Evolutionary conservation across 2,888 invertebrate genomes (phyloP), one percentile per base, ranked within the genome.

Genomic region (Eilema griseolum): DNA sequence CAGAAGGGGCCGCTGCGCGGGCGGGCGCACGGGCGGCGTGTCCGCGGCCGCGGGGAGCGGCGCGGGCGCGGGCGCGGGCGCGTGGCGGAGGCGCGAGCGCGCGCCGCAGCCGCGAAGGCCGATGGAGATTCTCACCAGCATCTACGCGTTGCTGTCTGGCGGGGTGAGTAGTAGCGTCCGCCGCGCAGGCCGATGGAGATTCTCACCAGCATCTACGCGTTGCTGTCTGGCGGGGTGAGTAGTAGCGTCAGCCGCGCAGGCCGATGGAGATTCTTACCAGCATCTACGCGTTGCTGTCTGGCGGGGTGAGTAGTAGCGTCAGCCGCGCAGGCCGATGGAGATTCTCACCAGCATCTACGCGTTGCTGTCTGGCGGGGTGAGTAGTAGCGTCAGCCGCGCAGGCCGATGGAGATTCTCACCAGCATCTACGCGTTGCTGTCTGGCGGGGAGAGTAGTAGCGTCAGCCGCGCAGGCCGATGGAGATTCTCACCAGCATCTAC

Each of bases 261-360:
- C 94, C 94, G 92, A 95, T 95, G 95, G 95, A 95, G 93, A 93
- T 95, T 92, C 92, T 95, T 82, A 95, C 95, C 85, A 94, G 95
- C 88, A 91, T 95, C 77, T 95, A 95, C 86, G 95, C 95, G 89
- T 91, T 95, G 90, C 92, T 95, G 74, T 95, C 95, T 76, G 94
- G 95, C 85, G 93, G 94, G 92, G 95, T 95, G 56, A 89, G 89
- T 73, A 10, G 23, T 11, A 24, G 4, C 20, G 16, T 24, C 23
- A 24, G 88, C 90, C 93, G 84, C 92, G 94, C 80, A 93, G 95
- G 93, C 94, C 94, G 92, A 95, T 95, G 95, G 95, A 95, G 93
- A 93, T 95, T 92, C 92, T 95, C 82, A 95, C 95, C 85, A 94
- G 95, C 88, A 91, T 95, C 77, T 95, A 95, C 86, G 95, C 95